Evolutionary conservation across 2,797 vertebrate species (phyloP).

Genomic region (Graptemys geographica): DNA sequence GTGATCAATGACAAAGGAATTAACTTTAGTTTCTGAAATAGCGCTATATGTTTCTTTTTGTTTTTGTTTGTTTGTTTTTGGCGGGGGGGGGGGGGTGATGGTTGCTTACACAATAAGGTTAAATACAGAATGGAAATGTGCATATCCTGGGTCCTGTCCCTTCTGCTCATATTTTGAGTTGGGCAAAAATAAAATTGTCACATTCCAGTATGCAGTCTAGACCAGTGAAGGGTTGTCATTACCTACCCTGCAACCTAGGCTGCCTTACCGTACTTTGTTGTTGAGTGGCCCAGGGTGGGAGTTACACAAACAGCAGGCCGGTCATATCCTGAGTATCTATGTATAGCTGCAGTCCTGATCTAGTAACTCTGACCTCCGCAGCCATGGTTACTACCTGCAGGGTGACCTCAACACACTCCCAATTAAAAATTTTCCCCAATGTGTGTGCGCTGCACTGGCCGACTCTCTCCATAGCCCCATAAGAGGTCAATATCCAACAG

Average conservation of each 20-base stretch:
- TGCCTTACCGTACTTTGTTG: neutral
- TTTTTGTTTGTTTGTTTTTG: too few species aligned
- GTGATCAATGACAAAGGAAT: neutral
- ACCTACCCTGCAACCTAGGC: neutral
- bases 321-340: neutral
- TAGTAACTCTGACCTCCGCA: neutral
- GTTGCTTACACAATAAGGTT: neutral
- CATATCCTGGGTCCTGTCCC: neutral
- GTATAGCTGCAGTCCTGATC: neutral
- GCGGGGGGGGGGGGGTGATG: too few species aligned
- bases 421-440: neutral
- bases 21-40: neutral
- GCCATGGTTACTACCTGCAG: neutral
- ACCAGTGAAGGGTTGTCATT: neutral
- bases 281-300: neutral
- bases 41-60: rapidly evolving
- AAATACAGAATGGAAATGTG: neutral
- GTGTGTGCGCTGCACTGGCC: neutral
- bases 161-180: neutral
- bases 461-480: neutral
- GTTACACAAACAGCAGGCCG: neutral
- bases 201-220: neutral
- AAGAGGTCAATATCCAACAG: neutral
- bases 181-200: slow-evolving; percentile 11
- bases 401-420: neutral